Evolutionary conservation across 1,140 invertebrate genomes (phyloP), one percentile per base, ranked within the genome.

Genomic region (Eueides isabella): DNA sequence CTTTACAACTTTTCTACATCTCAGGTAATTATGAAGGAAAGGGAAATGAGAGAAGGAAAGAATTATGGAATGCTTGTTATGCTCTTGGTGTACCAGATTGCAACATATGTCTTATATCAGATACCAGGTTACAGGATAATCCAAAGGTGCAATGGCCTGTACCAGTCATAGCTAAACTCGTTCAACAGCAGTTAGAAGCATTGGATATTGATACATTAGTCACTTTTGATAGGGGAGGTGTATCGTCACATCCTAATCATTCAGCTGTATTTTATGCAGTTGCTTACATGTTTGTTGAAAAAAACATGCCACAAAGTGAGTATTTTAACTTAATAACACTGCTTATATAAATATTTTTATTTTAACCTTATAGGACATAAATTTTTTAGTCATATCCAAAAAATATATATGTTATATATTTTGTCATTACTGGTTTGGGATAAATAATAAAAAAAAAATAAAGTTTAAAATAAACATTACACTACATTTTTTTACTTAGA

Each of bases 201-300:
- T 94, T 97, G 71, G 95, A 96, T 85, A 97, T 98, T 82, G 96
- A 98, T 83, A 96, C 96, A 26, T 94, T 99, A 67, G 95, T 99
- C 55, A 99, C 98, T 38, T 99, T 99, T 94, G 98, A 99, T 93
- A 95, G 96, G 85, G 93, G 96, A 85, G 98, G 98, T 64, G 96
- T 99, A 5, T 98, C 97, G 82, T 95, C 96, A 9, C 98, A 99
- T 94, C 93, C 94, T 30, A 99, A 99, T 94, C 98, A 99, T 89
- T 96, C 95, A 76, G 96, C 97, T 62, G 94, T 98, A 74, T 97
- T 97, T 88, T 96, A 96, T 94, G 96, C 96, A 73, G 93, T 97
- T 33, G 95, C 96, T 73, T 95, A 96, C 84, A 94, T 98, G 78
- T 96, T 96, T 81, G 94, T 97, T 79, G 95, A 97, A 78, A 95